Evolutionary conservation across 2,113 vertebrate genomes (phyloP), one percentile per base, ranked within the genome.

Genomic region (Barbus barbus): DNA sequence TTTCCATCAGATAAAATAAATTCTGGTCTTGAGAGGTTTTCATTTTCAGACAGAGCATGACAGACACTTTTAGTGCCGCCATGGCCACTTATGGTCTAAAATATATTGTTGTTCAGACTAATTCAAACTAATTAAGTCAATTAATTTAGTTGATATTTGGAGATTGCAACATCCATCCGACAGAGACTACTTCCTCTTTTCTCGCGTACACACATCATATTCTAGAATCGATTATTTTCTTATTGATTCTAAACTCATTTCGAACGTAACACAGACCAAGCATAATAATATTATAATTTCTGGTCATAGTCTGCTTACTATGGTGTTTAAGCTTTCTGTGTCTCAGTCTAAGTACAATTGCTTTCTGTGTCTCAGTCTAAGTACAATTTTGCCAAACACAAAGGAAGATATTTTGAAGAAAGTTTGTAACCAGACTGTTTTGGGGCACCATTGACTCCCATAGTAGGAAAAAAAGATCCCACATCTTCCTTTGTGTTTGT

Each of bases 121-220:
- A 18, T 26, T 53, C 7, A 31, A 76, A 76, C 28, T 53, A 26
- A 31, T 76, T n/a, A n/a, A n/a, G n/a, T n/a, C n/a, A n/a, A n/a
- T 71, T 1, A 41, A 41, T 9, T 41, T 22, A 20, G 33, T 22
- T 20, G 65, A 71, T 5, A 69, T 71, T 71, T 71, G 31, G 67
- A 71, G 67, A 38, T 9, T 71, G 18, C 67, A 71, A 71, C 31
- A 71, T 0, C 18, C 67, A 9, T 26, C 63, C 6, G 63, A 5
- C 13, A 65, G 28, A 69, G 65, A 69, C 28, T 71, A 71, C 33
- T 71, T 33, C 5, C 38, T 71, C 20, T 36, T 38, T 38, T 71
- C 33, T 9, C 33, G 7, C 9, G 67, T 20, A 16, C 67, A 71
- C 65, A 69, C 61, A 53, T 26, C 81, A 24, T 82, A 85, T 63